These are phyloP conservation scores for Cetoscarus ocellatus DNA, from an alignment of 2,797 vertebrate species.

Conservation along the genomic window DNA sequence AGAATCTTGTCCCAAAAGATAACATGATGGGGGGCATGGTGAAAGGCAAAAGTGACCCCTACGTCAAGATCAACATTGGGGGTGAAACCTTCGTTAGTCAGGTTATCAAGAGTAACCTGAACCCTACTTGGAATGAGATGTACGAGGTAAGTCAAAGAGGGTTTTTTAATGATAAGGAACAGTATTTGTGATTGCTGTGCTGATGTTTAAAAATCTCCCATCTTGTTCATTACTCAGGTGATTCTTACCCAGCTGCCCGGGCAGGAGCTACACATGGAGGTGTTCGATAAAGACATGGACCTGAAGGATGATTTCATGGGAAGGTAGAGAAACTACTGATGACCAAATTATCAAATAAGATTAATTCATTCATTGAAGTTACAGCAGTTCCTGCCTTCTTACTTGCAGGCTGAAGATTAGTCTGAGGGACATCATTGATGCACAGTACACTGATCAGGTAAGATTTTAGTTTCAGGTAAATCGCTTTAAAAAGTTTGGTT, in stretches of 20 bases:
- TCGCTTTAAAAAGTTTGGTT: not conserved
- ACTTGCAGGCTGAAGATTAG: slow-evolving; percentile 88
- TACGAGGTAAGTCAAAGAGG: slow-evolving; percentile 86
- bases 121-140: slow-evolving; percentile 92
- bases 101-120: slow-evolving; percentile 89
- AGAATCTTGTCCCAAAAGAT: slow-evolving; percentile 92
- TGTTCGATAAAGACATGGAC: slow-evolving; percentile 94
- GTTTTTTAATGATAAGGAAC: not conserved
- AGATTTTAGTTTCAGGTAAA: slow-evolving; percentile 1
- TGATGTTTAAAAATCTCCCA: not conserved
- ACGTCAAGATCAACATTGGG: slow-evolving; percentile 86
- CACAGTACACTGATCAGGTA: slow-evolving; percentile 90
- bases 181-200: too few species aligned
- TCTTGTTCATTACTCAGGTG: slow-evolving; percentile 77
- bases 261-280: slow-evolving; percentile 89
- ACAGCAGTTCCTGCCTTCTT: slow-evolving; percentile 22
- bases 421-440: slow-evolving; percentile 86
- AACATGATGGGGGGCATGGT: slow-evolving; percentile 90
- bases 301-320: slow-evolving; percentile 95
- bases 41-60: slow-evolving; percentile 94
- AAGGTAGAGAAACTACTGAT: slow-evolving; percentile 76
- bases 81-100: slow-evolving; percentile 87
- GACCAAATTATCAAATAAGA: not conserved
- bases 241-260: slow-evolving; percentile 90
- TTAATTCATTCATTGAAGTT: not conserved